Evolutionary conservation across 2,113 vertebrate genomes (phyloP), one percentile per base, ranked within the genome.

Genomic region (Neomonachus schauinslandi): DNA sequence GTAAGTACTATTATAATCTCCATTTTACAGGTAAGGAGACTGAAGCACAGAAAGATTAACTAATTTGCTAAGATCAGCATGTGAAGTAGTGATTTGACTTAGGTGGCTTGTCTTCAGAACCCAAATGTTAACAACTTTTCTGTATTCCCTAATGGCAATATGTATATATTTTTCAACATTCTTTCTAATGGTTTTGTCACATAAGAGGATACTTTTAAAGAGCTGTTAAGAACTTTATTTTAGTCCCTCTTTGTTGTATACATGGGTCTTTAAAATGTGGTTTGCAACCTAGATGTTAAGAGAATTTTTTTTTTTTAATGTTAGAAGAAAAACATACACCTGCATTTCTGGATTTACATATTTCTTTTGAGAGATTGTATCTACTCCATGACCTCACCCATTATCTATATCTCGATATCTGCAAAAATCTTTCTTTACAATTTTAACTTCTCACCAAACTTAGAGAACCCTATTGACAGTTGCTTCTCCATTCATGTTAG

Each of bases 261-360:
- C 3, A 12, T 82, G n/a, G 19, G 12, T 67, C 82, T 57, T 92
- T 69, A 76, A 87, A 69, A 81, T 77, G 51, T 81, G 65, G 2
- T 76, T 81, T 83, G 55, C 16, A 77, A 82, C 10, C 57, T 77
- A 51, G 12, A 53, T 49, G 28, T 63, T 91, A 51, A 63, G n/a
- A 80, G 24, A 33, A 33, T n/a, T 89, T 84, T 81, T 65, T 55
- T 49, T 86, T 69, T 71, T 63, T 63, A 6, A 71, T 71, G 16
- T 87, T 76, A 81, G 28, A 77, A 51, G 39, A 33, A 65, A 63
- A 74, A 67, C 39, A 51, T 80, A 91, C 2, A 46, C 36, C 11
- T 65, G 19, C 13, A 55, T 94, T 82, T 94, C 87, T 94, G 55
- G 53, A 83, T 82, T 94, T 94, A 57, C 46, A 72, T 4, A 51